Conservation (phyloP, 23 tunicate genomes). For the Clavelina lepadiformis region DNA sequence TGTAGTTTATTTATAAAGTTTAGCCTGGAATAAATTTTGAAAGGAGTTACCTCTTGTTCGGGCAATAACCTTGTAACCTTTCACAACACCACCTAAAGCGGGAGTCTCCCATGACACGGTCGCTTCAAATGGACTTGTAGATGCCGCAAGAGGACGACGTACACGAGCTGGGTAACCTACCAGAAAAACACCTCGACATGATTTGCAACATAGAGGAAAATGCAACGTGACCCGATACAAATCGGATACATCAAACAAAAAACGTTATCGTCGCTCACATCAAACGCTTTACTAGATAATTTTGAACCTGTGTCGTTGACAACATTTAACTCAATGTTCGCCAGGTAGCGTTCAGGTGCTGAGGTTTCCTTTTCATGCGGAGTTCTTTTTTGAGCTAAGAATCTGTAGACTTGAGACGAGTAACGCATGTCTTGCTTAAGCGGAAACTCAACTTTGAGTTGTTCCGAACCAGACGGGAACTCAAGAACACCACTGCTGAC, state of each 20-base stretch:
- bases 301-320: constrained; percentile 94
- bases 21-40: too few species aligned
- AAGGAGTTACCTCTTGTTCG: constrained; percentile 35
- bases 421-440: constrained; percentile 83
- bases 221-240: too few species aligned
- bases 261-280: too few species aligned
- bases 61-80: constrained; percentile 77
- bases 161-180: constrained; percentile 92
- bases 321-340: constrained; percentile 69
- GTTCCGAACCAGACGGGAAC: constrained; percentile 55
- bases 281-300: too few species aligned
- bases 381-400: constrained; percentile 22
- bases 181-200: too few species aligned
- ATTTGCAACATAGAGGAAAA: too few species aligned
- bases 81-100: constrained; percentile 80
- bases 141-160: constrained; percentile 58
- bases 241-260: too few species aligned
- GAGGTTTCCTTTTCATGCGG: constrained; percentile 8
- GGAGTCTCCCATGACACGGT: constrained; percentile 88
- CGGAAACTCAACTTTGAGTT: constrained; percentile 57
- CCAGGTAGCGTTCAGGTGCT: constrained; percentile 64
- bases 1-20: background rate
- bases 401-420: constrained; percentile 40
- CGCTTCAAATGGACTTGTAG: constrained; percentile 54
- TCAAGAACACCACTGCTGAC: constrained; percentile 54